Evolutionary conservation across 2,113 vertebrate species (phyloP).

Genomic region (Trematomus loennbergii): DNA sequence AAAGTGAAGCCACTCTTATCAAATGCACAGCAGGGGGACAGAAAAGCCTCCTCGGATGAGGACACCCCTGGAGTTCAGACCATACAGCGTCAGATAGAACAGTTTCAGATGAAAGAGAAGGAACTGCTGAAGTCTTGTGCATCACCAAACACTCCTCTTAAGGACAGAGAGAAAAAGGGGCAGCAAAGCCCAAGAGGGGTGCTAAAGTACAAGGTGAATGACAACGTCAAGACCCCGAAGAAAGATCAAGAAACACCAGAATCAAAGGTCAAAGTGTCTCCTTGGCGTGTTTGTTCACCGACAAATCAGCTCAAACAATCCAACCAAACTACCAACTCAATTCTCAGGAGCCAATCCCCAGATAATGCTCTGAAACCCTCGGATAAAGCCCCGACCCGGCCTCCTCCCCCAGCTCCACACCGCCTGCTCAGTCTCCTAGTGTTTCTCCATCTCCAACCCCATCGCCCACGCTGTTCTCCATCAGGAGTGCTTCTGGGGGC

Average conservation of each 20-base stretch:
- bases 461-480: constrained; percentile 72
- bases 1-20: constrained; percentile 70
- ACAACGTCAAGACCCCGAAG: constrained; percentile 27
- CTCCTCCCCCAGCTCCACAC: constrained; percentile 53
- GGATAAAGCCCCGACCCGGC: constrained; percentile 52
- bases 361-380: constrained; percentile 59
- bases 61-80: constrained; percentile 58
- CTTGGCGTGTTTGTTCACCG: constrained; percentile 44
- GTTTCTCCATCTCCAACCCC: constrained; percentile 61
- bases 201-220: constrained; percentile 42
- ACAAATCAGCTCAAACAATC: constrained; percentile 43
- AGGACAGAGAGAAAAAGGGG: constrained; percentile 44
- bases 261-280: constrained; percentile 44
- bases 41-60: constrained; percentile 37
- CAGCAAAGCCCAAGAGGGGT: constrained; percentile 53
- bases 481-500: constrained; percentile 81
- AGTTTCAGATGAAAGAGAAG: constrained; percentile 78
- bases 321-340: constrained; percentile 58
- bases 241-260: constrained; percentile 45
- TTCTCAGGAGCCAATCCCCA: constrained; percentile 59
- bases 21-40: constrained; percentile 55
- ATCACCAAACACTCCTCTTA: constrained; percentile 12
- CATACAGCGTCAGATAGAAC: constrained; percentile 75
- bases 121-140: constrained; percentile 57
- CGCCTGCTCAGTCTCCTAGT: constrained; percentile 64